These are phyloP conservation scores for Fragum whitleyi DNA, from an alignment of 2,888 invertebrate species.

Conservation along the genomic window DNA sequence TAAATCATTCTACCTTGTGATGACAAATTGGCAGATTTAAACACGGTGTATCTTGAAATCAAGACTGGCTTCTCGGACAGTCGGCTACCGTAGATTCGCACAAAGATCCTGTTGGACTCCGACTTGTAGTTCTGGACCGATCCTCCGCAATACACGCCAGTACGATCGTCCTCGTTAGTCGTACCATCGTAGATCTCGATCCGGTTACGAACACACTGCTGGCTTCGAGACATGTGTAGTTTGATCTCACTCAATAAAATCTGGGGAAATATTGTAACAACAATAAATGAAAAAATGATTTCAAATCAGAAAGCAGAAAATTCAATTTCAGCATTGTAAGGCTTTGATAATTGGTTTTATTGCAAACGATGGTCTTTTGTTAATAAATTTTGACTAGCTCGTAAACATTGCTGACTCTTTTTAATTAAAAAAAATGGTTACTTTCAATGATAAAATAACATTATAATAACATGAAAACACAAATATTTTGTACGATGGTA, in stretches of 20 bases:
- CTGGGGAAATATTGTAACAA: slow-evolving; percentile 55
- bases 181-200: slow-evolving; percentile 80
- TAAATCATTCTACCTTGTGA: background rate
- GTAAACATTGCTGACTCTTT: no score
- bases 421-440: no score
- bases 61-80: slow-evolving; percentile 72
- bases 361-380: no score
- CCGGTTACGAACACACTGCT: slow-evolving; percentile 76
- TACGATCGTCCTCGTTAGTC: slow-evolving; percentile 68
- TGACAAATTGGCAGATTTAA: slow-evolving; percentile 47
- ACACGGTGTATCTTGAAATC: slow-evolving; percentile 70
- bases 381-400: no score
- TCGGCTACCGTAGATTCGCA: slow-evolving; percentile 73
- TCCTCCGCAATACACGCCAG: slow-evolving; percentile 70
- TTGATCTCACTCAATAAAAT: slow-evolving; percentile 59
- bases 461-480: no score
- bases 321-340: no score
- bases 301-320: background rate
- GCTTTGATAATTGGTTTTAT: no score
- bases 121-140: slow-evolving; percentile 70
- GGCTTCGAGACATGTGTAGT: slow-evolving; percentile 57
- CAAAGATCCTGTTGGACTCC: slow-evolving; percentile 75
- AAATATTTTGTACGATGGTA: no score
- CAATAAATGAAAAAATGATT: background rate
- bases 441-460: no score